Conservation (phyloP, 2,113 vertebrate species). For the Ammodytes marinus region DNA sequence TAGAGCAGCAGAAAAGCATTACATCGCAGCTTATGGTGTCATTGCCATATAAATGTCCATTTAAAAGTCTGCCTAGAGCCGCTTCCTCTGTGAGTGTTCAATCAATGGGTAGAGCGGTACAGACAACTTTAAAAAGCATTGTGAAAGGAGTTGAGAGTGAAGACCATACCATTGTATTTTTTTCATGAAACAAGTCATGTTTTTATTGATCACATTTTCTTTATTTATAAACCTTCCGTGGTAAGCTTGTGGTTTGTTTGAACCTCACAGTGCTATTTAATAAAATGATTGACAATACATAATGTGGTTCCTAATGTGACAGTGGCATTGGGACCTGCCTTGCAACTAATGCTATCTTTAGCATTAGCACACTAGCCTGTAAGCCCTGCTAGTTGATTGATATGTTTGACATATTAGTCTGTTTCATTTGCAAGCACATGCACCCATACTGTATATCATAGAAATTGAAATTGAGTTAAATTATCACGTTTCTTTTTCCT, state of each 20-base stretch:
- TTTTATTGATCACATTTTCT: not conserved
- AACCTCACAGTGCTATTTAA: not conserved
- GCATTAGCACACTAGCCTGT: not conserved
- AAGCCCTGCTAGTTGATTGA: not conserved
- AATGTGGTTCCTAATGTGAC: not conserved
- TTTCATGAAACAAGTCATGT: not conserved
- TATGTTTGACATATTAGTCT: not conserved
- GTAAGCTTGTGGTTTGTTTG: not conserved
- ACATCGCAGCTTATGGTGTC: constrained; percentile 38
- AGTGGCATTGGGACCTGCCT: not conserved
- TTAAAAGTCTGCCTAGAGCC: constrained; percentile 38
- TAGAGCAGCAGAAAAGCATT: constrained; percentile 31
- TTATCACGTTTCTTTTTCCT: not conserved
- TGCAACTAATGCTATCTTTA: not conserved
- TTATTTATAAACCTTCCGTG: not conserved
- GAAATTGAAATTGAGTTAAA: not conserved
- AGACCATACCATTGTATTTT: not conserved
- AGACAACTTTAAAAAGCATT: not conserved
- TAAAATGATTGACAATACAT: too few species aligned
- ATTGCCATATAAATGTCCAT: constrained; percentile 53
- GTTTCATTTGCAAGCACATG: constrained; percentile 1
- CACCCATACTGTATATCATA: not conserved
- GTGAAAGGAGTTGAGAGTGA: not conserved
- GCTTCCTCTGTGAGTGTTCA: constrained; percentile 31
- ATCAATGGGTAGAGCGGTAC: constrained; percentile 14